Base-by-base conservation (phyloP, 2,113 vertebrate genomes). In the Chionomys nivalis region DNA sequence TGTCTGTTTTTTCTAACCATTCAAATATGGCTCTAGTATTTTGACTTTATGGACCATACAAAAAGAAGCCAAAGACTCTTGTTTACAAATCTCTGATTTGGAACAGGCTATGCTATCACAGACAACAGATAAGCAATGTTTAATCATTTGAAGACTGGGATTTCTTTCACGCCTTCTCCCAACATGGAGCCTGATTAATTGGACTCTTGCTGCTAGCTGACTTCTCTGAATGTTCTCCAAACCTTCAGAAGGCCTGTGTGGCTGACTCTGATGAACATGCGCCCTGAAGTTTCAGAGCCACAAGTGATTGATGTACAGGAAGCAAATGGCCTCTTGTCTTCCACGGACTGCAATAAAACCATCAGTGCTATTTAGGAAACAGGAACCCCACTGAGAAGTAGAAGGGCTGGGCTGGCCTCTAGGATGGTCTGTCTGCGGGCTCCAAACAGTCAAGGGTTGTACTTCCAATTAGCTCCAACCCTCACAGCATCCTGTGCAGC, bases 301-400 rank as follows among this genome's bases (percentile, higher is more conserved):
- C 66, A 94, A 81, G 94, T 96, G 95, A 98, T 96, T 97, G 98
- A 98, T 97, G 97, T 78, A 44, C 95, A 94, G 97, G 94, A 98
- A 98, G 98, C 89, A 97, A 98, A 95, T 94, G 89, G 83, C 89
- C 95, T 44, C n/a, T 96, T 97, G 96, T 98, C 96, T 97, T 93
- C 94, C 94, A 82, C 94, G 96, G 94, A 78, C 95, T 98, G 87
- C 93, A 94, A 39, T 93, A 97, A 98, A 97, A 4, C 93, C 72
- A 44, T 77, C 58, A 77, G 14, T 28, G 26, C 65, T 95, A 58
- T 91, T 96, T 90, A 95, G 95, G 82, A 95, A 98, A 87, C 58
- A 87, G 68, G 26, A 89, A 58, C 92, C 94, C 90, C 87, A 92
- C 90, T 87, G 87, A 96, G 97, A 93, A 88, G 65, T 78, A 87